Evolutionary conservation across 2,797 vertebrate species (phyloP).

Genomic region (Gouania willdenowi): DNA sequence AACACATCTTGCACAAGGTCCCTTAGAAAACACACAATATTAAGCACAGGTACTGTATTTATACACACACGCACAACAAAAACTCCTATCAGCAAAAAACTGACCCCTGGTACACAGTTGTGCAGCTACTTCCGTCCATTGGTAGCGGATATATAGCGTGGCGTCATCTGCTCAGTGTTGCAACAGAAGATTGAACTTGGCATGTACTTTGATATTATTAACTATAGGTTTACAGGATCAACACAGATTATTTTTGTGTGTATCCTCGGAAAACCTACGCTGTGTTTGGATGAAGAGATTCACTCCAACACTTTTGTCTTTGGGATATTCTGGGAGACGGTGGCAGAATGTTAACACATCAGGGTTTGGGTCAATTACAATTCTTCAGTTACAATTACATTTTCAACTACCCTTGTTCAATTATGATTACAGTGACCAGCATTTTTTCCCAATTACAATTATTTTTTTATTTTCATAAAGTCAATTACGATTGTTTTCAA

Average conservation of each 20-base stretch:
- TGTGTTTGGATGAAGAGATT: slow-evolving; percentile 29
- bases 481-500: too few species aligned
- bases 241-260: slow-evolving; percentile 38
- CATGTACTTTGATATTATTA: slow-evolving; percentile 50
- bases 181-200: slow-evolving; percentile 38
- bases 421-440: too few species aligned
- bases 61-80: slow-evolving; percentile 62
- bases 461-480: too few species aligned
- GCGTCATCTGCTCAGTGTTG: slow-evolving; percentile 39
- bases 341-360: slow-evolving; percentile 37
- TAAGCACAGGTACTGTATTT: slow-evolving; percentile 65
- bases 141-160: slow-evolving; percentile 43
- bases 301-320: slow-evolving; percentile 35
- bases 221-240: slow-evolving; percentile 37
- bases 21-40: slow-evolving; percentile 71
- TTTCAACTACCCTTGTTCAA: too few species aligned
- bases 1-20: slow-evolving; percentile 74
- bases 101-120: slow-evolving; percentile 55
- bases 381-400: too few species aligned
- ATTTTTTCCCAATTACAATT: too few species aligned
- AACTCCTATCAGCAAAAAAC: slow-evolving; percentile 49
- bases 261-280: slow-evolving; percentile 51
- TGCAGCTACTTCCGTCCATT: slow-evolving; percentile 66
- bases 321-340: slow-evolving; percentile 63
- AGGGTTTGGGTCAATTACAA: too few species aligned